Percentiles rank a stretch among this genome's conserved stretches.
phyloP scores from a whole-genome alignment of 64 coral and sea anemone species.

The Hydrozoanthus tunicans region DNA sequence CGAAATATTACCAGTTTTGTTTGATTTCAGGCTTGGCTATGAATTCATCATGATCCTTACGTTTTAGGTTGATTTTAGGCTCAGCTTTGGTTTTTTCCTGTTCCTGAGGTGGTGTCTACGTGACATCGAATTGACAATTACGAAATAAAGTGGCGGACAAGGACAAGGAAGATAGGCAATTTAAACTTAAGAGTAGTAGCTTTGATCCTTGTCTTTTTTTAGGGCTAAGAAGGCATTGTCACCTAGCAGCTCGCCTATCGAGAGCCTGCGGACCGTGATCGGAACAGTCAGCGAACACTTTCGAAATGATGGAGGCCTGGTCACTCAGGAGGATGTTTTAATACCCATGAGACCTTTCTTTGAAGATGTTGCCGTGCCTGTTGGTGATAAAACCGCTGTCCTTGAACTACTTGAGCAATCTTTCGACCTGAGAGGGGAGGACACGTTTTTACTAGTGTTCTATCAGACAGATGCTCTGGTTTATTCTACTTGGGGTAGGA shows the following conservation, averaged over 20 bases:
- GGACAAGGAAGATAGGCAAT: too few relatives aligned
- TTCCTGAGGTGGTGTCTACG: too few relatives aligned
- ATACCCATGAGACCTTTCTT: constrained; percentile 81
- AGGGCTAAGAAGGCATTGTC: background rate
- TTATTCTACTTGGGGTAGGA: constrained; percentile 71
- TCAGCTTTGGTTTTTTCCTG: too few relatives aligned
- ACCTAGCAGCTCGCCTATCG: constrained; percentile 10
- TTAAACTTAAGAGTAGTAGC: too few relatives aligned
- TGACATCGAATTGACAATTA: too few relatives aligned
- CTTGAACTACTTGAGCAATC: constrained; percentile 75
- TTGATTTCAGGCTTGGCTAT: too few relatives aligned
- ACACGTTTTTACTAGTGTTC: constrained; percentile 81
- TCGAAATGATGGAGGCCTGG: constrained; percentile 54
- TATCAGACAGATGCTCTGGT: constrained; percentile 95
- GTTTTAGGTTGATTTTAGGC: too few relatives aligned
- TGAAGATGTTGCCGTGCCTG: constrained; percentile 72
- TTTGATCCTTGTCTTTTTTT: background rate
- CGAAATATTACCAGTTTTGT: too few relatives aligned
- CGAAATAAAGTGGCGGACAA: too few relatives aligned
- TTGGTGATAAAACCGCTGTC: constrained; percentile 73
- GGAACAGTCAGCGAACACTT: constrained; percentile 51
- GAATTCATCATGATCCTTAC: too few relatives aligned
- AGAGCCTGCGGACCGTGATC: constrained; percentile 52
- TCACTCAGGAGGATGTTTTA: constrained; percentile 80
- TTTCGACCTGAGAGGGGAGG: constrained; percentile 90